Evolutionary conservation across 2,113 vertebrate species (phyloP).

Genomic region (Hyperopisus bebe): DNA sequence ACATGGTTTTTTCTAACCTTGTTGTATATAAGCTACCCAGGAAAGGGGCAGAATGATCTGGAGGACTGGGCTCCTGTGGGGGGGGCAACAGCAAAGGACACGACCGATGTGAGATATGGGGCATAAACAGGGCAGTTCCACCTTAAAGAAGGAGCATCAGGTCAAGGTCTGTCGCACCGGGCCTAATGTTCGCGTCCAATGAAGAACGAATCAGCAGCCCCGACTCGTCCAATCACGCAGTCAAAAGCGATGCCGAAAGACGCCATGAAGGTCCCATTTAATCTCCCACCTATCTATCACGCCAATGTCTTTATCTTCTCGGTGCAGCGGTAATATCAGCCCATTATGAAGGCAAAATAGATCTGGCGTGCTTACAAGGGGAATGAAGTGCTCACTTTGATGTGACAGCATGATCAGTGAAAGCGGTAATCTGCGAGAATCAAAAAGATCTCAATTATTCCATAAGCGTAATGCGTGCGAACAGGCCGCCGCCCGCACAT

Average conservation of each 20-base stretch:
- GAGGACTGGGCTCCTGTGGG: neutral
- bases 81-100: neutral
- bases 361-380: constrained; percentile 78
- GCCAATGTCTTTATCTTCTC: constrained; percentile 77
- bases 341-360: constrained; percentile 86
- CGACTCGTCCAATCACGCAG: constrained; percentile 73
- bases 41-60: neutral
- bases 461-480: constrained; percentile 80
- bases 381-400: constrained; percentile 77
- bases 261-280: constrained; percentile 92
- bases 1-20: neutral
- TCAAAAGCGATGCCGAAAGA: constrained; percentile 82
- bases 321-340: constrained; percentile 82
- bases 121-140: constrained; percentile 52
- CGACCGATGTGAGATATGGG: neutral
- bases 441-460: constrained; percentile 83
- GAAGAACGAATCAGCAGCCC: constrained; percentile 79
- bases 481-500: constrained; percentile 74
- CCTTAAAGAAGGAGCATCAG: constrained; percentile 76
- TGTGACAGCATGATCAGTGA: constrained; percentile 84
- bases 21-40: neutral
- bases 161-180: constrained; percentile 56
- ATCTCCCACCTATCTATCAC: constrained; percentile 86
- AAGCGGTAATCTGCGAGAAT: constrained; percentile 77
- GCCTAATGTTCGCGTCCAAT: constrained; percentile 80